phyloP scores from a whole-genome alignment of 1,140 invertebrate genomes.

The Ridgeia piscesae region DNA sequence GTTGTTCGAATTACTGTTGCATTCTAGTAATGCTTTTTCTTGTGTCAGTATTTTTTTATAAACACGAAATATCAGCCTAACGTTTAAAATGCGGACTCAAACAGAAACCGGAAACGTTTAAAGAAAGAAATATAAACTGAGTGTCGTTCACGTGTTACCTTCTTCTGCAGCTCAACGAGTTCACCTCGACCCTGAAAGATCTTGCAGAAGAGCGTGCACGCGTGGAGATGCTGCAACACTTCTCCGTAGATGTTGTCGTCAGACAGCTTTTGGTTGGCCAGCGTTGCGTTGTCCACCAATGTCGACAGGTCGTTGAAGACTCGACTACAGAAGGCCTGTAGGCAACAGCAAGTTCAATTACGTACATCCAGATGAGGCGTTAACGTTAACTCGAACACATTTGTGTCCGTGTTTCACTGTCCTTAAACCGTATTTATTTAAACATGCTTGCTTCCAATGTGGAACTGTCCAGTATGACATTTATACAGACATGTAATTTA shows the following conservation, averaged over 20 bases:
- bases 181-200: constrained; percentile 93
- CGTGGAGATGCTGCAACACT: constrained; percentile 93
- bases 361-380: too few species aligned
- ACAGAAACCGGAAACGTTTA: neutral
- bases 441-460: too few species aligned
- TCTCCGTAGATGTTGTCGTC: constrained; percentile 68
- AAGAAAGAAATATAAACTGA: neutral
- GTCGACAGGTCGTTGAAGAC: constrained; percentile 94
- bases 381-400: too few species aligned
- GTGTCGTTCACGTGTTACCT: neutral
- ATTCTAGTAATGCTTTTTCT: too few species aligned
- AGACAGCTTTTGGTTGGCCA: constrained; percentile 61
- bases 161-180: constrained; percentile 53
- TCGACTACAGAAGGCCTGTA: constrained; percentile 90
- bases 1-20: too few species aligned
- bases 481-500: too few species aligned
- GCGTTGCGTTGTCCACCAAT: constrained; percentile 57
- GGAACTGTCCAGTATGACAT: too few species aligned
- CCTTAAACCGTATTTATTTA: too few species aligned
- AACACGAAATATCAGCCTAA: too few species aligned
- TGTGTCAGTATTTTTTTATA: too few species aligned
- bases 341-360: too few species aligned
- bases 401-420: too few species aligned
- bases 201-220: constrained; percentile 93
- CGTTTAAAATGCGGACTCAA: neutral